Evolutionary conservation across 1,140 invertebrate species (phyloP).

Genomic region (Eriocheir sinensis): DNA sequence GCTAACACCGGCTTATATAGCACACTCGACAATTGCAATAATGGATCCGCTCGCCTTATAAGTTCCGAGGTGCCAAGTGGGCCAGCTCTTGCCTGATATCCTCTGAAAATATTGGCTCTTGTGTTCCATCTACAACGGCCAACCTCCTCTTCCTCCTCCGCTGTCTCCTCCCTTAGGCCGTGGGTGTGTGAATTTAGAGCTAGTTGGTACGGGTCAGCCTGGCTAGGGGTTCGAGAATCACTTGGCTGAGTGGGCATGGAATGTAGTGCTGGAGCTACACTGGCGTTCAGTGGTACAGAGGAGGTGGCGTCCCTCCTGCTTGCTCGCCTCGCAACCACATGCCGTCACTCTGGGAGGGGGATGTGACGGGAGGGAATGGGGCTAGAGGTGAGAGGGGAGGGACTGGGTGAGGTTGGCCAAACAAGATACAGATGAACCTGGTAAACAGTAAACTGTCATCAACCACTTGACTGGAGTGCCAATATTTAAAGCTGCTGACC

Average conservation of each 20-base stretch:
- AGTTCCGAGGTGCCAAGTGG: neutral
- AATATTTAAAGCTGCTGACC: neutral
- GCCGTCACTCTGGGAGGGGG: neutral
- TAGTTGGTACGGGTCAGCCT: neutral
- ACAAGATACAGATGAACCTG: neutral
- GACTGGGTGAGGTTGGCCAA: neutral
- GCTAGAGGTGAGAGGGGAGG: neutral
- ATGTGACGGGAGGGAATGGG: neutral
- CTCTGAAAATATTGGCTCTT: conserved; percentile 16
- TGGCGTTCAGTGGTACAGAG: neutral
- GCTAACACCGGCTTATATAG: conserved; percentile 5
- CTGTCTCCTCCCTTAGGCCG: neutral
- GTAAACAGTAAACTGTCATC: neutral
- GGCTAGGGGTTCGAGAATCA: neutral
- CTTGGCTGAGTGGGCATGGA: conserved; percentile 6
- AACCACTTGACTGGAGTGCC: neutral
- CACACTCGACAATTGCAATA: conserved; percentile 16
- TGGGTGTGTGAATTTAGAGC: neutral
- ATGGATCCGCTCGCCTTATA: conserved; percentile 12
- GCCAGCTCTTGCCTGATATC: conserved; percentile 11
- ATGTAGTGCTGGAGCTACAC: neutral
- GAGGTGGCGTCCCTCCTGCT: neutral
- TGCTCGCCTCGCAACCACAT: neutral
- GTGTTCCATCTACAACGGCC: neutral
- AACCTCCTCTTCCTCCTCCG: neutral